Evolutionary conservation across 2,888 invertebrate species (phyloP), one percentile per base, ranked within the genome.

Genomic region (Agrypnus murinus): DNA sequence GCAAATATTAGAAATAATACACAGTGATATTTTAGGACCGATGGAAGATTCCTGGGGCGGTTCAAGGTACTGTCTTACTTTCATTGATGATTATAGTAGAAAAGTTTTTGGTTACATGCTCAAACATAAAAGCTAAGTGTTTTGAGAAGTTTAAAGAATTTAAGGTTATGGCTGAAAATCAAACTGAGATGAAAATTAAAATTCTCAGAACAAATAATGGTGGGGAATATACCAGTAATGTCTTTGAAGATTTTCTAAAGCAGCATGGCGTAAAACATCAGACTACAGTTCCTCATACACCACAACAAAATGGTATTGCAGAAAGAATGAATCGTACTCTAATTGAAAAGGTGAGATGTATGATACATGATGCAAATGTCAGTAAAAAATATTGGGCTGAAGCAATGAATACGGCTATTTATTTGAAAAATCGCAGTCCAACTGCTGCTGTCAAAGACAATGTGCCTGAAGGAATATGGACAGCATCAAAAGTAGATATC

Each of bases 261-360:
- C 48, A 71, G 4, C 57, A 74, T 65, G 82, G 80, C 3, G 82
- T 83, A n/a, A 14, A 77, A 0, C 79, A 81, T 63, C 80, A 82
- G 53, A 76, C 48, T 46, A 77, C 81, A 15, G 77, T 71, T 25
- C 72, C 77, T 1, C 78, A 79, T 40, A 78, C 78, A 8, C 81
- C 81, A 14, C 72, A 81, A 65, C 81, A 81, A 69, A 82, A 82
- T 75, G 81, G 81, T 5, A 46, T 71, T 14, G 40, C 73, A 9
- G 79, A 79, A 50, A 68, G 78, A 48, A 12, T 76, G 25, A 79
- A 80, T 40, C 38, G 78, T 8, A 76, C 75, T 2, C 45, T 79
- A 8, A 67, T 80, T 6, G 78, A 78, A 60, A 78, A 75, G 60
- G 72, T 76, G 6, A 75, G 69, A 67, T 79, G 79, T 64, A 31